These are phyloP conservation scores for Turritopsis dohrnii DNA, from an alignment of 30 jellyfish, hydroid and myxozoan species.

Conservation along the genomic window DNA sequence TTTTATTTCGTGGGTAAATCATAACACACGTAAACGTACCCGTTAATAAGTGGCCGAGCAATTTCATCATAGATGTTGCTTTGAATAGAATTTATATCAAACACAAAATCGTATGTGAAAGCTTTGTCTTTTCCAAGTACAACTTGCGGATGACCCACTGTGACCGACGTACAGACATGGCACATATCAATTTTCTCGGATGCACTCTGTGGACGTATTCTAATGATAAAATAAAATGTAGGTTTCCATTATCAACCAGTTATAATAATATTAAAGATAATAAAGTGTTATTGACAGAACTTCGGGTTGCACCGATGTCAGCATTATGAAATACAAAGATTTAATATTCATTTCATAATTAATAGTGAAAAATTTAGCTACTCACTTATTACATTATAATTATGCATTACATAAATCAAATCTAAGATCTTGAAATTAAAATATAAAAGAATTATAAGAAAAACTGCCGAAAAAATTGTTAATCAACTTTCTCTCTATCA, in stretches of 20 bases:
- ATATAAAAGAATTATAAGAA: too few species aligned
- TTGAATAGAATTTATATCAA: conserved; percentile 54
- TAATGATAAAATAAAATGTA: conserved; percentile 14
- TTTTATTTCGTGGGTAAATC: too few species aligned
- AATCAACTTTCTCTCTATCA: too few species aligned
- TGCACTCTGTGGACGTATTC: conserved; percentile 94
- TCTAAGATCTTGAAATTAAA: too few species aligned
- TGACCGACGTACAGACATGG: conserved; percentile 69
- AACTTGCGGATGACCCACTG: conserved; percentile 74
- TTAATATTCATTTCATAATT: too few species aligned
- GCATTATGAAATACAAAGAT: too few species aligned
- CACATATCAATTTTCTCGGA: conserved; percentile 87
- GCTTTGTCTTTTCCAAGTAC: conserved; percentile 82
- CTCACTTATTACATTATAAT: too few species aligned
- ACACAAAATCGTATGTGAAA: conserved; percentile 69
- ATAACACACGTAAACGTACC: conserved; percentile 33
- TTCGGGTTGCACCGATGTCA: background rate
- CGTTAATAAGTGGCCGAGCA: conserved; percentile 62
- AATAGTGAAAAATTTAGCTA: too few species aligned
- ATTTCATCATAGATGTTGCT: conserved; percentile 39
- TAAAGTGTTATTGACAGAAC: background rate
- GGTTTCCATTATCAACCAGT: background rate
- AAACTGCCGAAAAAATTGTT: too few species aligned
- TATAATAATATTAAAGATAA: too few species aligned
- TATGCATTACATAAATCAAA: too few species aligned